phyloP scores from a whole-genome alignment of 1,140 invertebrate genomes.

The Diploscapter pachys region DNA sequence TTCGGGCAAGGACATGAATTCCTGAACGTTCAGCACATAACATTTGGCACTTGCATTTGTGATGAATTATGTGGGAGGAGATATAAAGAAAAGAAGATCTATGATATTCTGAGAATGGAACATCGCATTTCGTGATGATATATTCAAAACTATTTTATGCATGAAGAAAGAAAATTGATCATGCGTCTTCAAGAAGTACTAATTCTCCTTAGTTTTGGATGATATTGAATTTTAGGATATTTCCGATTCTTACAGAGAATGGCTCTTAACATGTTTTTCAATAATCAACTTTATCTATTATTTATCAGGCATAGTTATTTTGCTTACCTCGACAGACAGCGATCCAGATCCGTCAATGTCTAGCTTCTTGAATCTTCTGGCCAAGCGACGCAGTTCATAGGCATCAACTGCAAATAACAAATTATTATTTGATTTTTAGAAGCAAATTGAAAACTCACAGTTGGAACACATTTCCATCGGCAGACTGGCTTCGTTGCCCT shows the following conservation, averaged over 20 bases:
- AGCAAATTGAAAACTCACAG: constrained; percentile 60
- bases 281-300: too few relatives aligned
- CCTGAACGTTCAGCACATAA: constrained; percentile 19
- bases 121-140: too few relatives aligned
- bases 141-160: too few relatives aligned
- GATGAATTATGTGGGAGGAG: background rate
- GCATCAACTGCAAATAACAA: constrained; percentile 50
- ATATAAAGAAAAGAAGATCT: background rate
- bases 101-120: background rate
- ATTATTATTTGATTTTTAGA: background rate
- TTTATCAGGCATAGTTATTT: too few relatives aligned
- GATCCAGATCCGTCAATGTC: constrained; percentile 59
- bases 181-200: too few relatives aligned
- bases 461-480: constrained; percentile 98
- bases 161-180: too few relatives aligned
- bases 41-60: background rate
- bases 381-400: constrained; percentile 59
- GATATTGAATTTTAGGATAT: too few relatives aligned
- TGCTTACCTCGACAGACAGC: constrained; percentile 49
- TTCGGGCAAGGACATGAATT: constrained; percentile 60
- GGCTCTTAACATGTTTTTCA: too few relatives aligned
- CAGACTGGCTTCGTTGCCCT: constrained; percentile 93
- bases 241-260: too few relatives aligned
- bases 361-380: constrained; percentile 59
- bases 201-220: too few relatives aligned